Evolutionary conservation across 2,797 vertebrate species (phyloP).

Genomic region (Luscinia megarhynchos): DNA sequence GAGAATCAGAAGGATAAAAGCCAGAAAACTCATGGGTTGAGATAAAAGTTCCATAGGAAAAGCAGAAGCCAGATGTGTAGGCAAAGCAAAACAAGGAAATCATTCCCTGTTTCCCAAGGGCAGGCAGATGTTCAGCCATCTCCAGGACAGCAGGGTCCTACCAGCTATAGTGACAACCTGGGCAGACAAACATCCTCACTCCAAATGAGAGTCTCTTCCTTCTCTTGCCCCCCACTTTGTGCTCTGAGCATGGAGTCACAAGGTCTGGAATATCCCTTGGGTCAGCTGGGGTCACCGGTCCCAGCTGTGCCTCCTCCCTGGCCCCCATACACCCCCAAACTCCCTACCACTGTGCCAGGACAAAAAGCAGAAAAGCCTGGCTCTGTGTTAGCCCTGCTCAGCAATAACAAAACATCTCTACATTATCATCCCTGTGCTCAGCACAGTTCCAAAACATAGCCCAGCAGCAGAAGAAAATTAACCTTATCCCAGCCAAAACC

Average conservation of each 20-base stretch:
- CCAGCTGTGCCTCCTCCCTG: too few species aligned
- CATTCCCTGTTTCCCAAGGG: neutral
- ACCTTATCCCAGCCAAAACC: neutral
- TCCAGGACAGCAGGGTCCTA: too few species aligned
- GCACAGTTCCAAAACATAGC: neutral
- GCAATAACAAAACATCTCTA: neutral
- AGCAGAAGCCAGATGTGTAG: neutral
- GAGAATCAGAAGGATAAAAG: neutral
- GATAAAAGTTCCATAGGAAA: neutral
- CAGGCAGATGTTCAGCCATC: neutral
- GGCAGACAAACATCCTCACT: neutral
- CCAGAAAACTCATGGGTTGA: neutral
- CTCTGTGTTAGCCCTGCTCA: neutral
- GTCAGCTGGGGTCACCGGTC: neutral
- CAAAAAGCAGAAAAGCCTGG: neutral
- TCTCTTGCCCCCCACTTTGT: too few species aligned
- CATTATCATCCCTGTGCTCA: too few species aligned
- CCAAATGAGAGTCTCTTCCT: neutral
- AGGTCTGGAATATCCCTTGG: neutral
- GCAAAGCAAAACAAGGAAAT: neutral
- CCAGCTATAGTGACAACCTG: rapidly evolving
- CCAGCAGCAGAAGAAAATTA: neutral
- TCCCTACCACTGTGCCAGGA: rapidly evolving
- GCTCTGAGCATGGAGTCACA: neutral
- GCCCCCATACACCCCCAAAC: too few species aligned